A percentile compares a stretch with the other conserved stretches of the same genome.
Conservation (phyloP, 2,888 invertebrate genomes). For the Sisyra terminalis region DNA sequence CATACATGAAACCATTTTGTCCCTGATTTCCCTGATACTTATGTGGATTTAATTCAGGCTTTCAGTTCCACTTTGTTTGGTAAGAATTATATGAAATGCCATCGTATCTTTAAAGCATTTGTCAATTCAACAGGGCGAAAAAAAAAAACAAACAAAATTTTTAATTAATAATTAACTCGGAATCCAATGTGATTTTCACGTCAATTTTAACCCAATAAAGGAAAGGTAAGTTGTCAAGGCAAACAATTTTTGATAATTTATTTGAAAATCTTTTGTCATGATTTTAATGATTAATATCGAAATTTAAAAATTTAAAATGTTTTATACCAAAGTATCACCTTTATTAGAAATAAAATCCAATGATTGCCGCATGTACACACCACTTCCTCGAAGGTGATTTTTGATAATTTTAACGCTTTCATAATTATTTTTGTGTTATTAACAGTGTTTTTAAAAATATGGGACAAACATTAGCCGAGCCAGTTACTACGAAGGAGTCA, state of each 20-base stretch:
- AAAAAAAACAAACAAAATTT: too few species aligned
- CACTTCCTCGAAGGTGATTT: slow-evolving; percentile 1
- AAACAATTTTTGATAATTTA: background rate
- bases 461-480: slow-evolving; percentile 97
- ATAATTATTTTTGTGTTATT: background rate
- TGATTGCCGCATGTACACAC: background rate
- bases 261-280: background rate
- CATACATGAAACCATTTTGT: too few species aligned
- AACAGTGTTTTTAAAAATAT: slow-evolving; percentile 30
- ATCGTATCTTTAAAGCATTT: too few species aligned
- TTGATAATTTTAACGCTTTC: background rate
- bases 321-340: background rate
- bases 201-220: too few species aligned
- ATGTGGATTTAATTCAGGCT: too few species aligned
- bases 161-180: too few species aligned
- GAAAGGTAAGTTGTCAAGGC: slow-evolving; percentile 2
- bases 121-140: too few species aligned
- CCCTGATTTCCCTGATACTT: too few species aligned
- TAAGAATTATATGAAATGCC: too few species aligned
- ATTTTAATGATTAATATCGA: background rate
- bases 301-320: background rate
- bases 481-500: slow-evolving; percentile 80
- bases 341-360: background rate
- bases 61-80: too few species aligned
- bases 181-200: too few species aligned